These are phyloP conservation scores for Drosophila orena DNA, from an alignment of 1,140 invertebrate species.

Conservation along the genomic window DNA sequence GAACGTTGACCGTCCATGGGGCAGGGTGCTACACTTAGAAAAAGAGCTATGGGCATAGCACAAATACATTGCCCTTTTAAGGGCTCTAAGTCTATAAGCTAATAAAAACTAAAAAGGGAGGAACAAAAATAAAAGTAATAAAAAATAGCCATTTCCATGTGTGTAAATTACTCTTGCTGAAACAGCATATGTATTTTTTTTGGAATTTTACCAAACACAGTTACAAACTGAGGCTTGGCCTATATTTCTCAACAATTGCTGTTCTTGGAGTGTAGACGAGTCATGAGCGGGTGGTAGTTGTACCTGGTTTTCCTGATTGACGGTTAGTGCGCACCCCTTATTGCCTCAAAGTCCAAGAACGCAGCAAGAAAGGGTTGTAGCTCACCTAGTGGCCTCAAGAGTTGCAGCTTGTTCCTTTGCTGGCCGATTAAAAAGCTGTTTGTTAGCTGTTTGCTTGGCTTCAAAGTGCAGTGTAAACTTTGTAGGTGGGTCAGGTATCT, in stretches of 20 bases:
- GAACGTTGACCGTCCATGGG: conserved; percentile 18
- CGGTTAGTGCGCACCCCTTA: conserved; percentile 16
- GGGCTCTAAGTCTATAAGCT: no score
- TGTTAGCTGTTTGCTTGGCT: conserved; percentile 22
- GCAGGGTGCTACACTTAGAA: no score
- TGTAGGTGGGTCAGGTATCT: conserved; percentile 22
- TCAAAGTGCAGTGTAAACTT: conserved; percentile 20
- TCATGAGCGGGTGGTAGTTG: conserved; percentile 14
- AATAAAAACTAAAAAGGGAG: no score
- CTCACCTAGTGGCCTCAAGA: conserved; percentile 44
- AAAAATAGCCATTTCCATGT: no score
- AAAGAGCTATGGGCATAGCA: background rate
- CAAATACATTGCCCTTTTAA: no score
- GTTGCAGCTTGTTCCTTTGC: conserved; percentile 4
- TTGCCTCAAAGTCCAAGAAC: conserved; percentile 1
- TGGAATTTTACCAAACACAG: no score
- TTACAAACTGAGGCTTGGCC: no score
- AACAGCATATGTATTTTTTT: no score
- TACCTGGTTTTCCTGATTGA: conserved; percentile 27
- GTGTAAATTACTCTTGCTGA: no score
- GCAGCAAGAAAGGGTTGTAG: conserved; percentile 33
- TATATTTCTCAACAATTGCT: background rate
- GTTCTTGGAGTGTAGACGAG: conserved; percentile 3
- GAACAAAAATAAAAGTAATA: no score
- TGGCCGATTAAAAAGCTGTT: conserved; percentile 18